A percentile compares a stretch with the other conserved stretches of the same genome.
Evolutionary conservation across 1,140 invertebrate species (phyloP).

Genomic region (Sminthurinus signatus): DNA sequence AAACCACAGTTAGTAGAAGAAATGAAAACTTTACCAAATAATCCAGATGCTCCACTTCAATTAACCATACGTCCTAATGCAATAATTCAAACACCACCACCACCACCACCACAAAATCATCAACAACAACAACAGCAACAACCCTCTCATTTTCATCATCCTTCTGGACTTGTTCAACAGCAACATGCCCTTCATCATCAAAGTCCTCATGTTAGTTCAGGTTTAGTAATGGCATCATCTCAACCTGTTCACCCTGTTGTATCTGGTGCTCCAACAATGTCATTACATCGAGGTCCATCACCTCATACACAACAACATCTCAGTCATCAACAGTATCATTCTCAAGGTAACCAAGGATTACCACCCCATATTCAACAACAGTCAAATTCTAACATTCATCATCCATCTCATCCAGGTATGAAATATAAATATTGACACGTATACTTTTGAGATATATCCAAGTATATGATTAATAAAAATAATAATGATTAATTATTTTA

Average conservation of each 20-base stretch:
- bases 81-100: conserved; percentile 36
- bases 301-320: conserved; percentile 17
- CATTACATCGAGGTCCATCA: conserved; percentile 1
- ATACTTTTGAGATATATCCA: no score
- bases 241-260: conserved; percentile 8
- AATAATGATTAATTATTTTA: no score
- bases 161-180: not conserved
- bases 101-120: conserved; percentile 21
- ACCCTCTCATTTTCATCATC: conserved; percentile 3
- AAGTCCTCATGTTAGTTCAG: not conserved
- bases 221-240: conserved; percentile 10
- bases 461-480: no score
- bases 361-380: no score
- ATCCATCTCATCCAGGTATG: not conserved
- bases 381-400: conserved; percentile 13
- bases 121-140: not conserved
- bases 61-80: conserved; percentile 27
- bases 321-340: conserved; percentile 23
- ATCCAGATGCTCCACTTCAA: conserved; percentile 31
- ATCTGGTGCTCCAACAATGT: not conserved
- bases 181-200: conserved; percentile 10
- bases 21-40: conserved; percentile 29
- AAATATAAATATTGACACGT: no score
- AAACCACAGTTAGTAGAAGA: conserved; percentile 39
- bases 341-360: not conserved